A percentile compares a stretch with the other conserved stretches of the same genome.
Evolutionary conservation across 1,140 invertebrate species (phyloP).

Genomic region (Leguminivora glycinivorella): DNA sequence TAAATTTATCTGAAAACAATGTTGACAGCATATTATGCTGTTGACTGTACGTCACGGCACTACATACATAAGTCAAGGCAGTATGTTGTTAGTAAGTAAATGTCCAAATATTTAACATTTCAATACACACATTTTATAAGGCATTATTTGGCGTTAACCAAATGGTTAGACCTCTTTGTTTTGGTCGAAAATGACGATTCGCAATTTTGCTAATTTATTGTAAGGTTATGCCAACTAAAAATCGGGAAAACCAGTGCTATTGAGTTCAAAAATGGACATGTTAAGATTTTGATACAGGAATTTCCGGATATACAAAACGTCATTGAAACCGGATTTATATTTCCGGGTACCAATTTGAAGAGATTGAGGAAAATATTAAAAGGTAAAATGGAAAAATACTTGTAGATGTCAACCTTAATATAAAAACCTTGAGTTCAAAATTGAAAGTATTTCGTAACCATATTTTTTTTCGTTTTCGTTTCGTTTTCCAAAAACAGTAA

Average conservation of each 20-base stretch:
- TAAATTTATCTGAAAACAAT: too few species aligned
- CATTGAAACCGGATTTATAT: not conserved
- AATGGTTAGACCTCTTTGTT: constrained; percentile 22
- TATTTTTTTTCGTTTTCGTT: too few species aligned
- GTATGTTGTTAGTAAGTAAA: not conserved
- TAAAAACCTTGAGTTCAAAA: not conserved
- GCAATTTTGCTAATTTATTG: constrained; percentile 4
- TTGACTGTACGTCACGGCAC: constrained; percentile 9
- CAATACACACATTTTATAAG: constrained; percentile 25
- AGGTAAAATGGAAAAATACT: not conserved
- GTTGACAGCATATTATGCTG: too few species aligned
- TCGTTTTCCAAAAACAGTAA: too few species aligned
- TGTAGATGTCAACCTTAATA: not conserved
- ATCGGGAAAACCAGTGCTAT: constrained; percentile 1
- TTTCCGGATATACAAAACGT: not conserved
- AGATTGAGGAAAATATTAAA: not conserved
- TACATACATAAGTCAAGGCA: not conserved
- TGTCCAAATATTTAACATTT: constrained; percentile 22
- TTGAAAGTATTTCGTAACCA: too few species aligned
- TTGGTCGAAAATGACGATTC: constrained; percentile 8
- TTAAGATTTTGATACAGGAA: not conserved
- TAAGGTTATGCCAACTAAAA: constrained; percentile 3
- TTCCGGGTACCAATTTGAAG: not conserved
- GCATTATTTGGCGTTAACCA: constrained; percentile 8
- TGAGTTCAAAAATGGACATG: not conserved